phyloP scores from a whole-genome alignment of 2,797 vertebrate species.

The Taeniopygia guttata region DNA sequence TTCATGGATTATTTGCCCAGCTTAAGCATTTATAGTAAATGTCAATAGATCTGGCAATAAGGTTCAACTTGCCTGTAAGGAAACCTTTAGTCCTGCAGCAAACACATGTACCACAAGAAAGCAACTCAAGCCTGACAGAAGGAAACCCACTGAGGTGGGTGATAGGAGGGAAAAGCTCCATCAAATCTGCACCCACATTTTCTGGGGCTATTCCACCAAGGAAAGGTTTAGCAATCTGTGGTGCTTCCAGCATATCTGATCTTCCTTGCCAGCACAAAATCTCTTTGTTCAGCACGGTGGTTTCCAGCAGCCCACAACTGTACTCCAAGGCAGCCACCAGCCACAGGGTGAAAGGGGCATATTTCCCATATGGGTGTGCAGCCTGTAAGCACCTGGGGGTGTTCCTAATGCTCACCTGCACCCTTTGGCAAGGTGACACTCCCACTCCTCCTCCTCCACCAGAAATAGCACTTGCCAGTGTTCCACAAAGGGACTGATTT shows the following conservation, averaged over 20 bases:
- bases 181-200: neutral
- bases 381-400: neutral
- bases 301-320: neutral
- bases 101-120: neutral
- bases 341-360: neutral
- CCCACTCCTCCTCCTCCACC: neutral
- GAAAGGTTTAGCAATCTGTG: neutral
- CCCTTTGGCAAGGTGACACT: neutral
- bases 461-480: neutral
- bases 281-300: neutral
- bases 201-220: neutral
- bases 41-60: conserved; percentile 6
- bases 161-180: neutral
- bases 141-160: neutral
- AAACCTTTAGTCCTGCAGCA: neutral
- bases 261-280: neutral
- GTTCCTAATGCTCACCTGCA: neutral
- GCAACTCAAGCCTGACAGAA: neutral
- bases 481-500: neutral
- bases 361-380: neutral
- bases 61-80: neutral
- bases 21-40: conserved; percentile 18
- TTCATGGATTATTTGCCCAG: conserved; percentile 5
- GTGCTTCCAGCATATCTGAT: neutral
- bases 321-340: neutral